Conservation (phyloP, 1,140 invertebrate genomes). For the Drosophila bocki region DNA sequence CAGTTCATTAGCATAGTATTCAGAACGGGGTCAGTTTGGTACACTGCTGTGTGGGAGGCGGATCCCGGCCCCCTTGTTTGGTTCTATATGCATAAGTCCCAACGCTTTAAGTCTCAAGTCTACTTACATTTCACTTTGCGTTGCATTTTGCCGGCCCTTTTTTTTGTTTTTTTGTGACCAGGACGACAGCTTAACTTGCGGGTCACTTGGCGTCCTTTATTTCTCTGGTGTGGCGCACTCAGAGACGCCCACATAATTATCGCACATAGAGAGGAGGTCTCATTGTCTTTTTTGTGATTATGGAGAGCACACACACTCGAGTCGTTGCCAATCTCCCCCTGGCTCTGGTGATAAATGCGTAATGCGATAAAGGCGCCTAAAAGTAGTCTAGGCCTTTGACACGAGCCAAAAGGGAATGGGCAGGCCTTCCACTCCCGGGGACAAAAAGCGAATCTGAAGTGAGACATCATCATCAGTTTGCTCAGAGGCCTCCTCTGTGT, state of each 20-base stretch:
- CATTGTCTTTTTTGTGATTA: conserved; percentile 58
- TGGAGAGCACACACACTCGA: conserved; percentile 21
- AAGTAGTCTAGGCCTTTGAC: conserved; percentile 64
- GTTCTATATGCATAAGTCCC: conserved; percentile 41
- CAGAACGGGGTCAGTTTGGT: conserved; percentile 49
- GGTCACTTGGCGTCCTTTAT: conserved; percentile 55
- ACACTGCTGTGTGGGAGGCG: background rate
- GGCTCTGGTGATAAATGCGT: conserved; percentile 43
- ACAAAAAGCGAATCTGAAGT: conserved; percentile 39
- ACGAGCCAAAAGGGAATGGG: conserved; percentile 17
- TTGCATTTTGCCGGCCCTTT: conserved; percentile 51
- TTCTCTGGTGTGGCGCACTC: conserved; percentile 31
- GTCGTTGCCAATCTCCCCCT: conserved; percentile 1
- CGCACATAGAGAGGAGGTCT: conserved; percentile 29
- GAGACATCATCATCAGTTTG: conserved; percentile 52
- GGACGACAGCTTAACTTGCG: conserved; percentile 48
- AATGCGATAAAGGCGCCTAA: conserved; percentile 66
- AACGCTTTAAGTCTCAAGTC: conserved; percentile 57
- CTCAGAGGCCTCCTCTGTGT: conserved; percentile 7
- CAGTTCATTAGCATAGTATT: conserved; percentile 67
- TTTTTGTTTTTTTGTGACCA: conserved; percentile 14
- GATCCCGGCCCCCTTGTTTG: background rate
- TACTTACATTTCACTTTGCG: conserved; percentile 66
- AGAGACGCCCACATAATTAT: conserved; percentile 56
- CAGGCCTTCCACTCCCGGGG: background rate